phyloP scores from a whole-genome alignment of 2,113 vertebrate species.

The Peromyscus maniculatus region DNA sequence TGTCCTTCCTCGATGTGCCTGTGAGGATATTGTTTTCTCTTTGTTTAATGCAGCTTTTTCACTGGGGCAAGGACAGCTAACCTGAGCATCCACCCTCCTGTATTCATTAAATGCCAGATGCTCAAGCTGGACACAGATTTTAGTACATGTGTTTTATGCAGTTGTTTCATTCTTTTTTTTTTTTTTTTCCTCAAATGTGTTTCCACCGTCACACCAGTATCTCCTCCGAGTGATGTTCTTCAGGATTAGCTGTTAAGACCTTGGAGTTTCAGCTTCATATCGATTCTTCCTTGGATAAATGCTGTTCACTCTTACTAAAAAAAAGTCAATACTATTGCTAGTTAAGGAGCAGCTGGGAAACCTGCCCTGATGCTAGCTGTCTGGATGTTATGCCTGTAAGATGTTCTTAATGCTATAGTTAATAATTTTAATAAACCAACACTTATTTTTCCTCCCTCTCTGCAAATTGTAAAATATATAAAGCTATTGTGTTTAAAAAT shows the following conservation, averaged over 20 bases:
- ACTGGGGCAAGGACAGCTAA: background rate
- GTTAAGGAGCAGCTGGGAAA: constrained; percentile 54
- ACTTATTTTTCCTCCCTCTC: constrained; percentile 32
- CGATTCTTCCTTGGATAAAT: constrained; percentile 73
- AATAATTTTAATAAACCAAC: constrained; percentile 59
- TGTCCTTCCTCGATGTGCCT: background rate
- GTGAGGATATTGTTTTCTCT: constrained; percentile 56
- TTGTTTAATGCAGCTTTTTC: constrained; percentile 36
- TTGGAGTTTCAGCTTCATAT: constrained; percentile 61
- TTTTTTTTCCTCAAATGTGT: constrained; percentile 41
- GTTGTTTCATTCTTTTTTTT: constrained; percentile 16
- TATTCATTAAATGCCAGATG: constrained; percentile 38
- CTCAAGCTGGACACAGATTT: constrained; percentile 8
- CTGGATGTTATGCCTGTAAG: background rate
- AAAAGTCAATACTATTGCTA: constrained; percentile 76
- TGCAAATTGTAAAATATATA: constrained; percentile 25
- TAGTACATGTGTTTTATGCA: background rate
- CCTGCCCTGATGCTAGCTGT: background rate
- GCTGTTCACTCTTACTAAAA: constrained; percentile 72
- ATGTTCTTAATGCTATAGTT: constrained; percentile 55
- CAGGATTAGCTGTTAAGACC: constrained; percentile 73
- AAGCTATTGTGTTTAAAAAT: constrained; percentile 56
- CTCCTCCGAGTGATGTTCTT: constrained; percentile 67
- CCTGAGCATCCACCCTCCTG: background rate
- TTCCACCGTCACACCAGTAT: constrained; percentile 41